phyloP scores from a whole-genome alignment of 2,113 vertebrate species.

The Lonchura striata region DNA sequence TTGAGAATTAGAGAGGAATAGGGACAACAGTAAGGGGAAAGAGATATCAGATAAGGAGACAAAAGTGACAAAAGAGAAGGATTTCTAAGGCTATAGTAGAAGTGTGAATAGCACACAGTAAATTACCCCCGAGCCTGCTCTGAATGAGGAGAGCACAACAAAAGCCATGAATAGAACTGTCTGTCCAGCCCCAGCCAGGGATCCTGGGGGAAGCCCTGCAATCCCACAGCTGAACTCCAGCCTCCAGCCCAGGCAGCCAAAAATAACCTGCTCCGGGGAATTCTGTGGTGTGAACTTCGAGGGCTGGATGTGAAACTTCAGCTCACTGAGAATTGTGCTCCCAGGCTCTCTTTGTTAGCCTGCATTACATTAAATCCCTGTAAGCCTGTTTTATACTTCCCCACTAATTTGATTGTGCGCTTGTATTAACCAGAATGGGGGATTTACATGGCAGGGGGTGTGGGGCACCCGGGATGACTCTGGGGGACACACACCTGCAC shows the following conservation, averaged over 20 bases:
- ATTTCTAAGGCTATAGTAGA: not conserved
- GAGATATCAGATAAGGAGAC: not conserved
- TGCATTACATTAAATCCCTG: slow-evolving; percentile 46
- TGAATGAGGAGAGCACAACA: slow-evolving; percentile 23
- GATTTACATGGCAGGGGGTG: not conserved
- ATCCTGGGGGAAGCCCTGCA: not conserved
- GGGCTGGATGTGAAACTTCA: not conserved
- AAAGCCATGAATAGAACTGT: not conserved
- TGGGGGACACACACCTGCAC: slow-evolving; percentile 74
- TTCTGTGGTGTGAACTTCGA: not conserved
- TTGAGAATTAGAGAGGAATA: not conserved
- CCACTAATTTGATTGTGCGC: slow-evolving; percentile 28
- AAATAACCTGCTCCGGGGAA: not conserved
- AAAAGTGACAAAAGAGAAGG: not conserved
- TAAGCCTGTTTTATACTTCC: slow-evolving; percentile 67
- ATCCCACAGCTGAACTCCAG: not conserved
- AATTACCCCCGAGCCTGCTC: slow-evolving; percentile 19
- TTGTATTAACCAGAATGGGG: not conserved
- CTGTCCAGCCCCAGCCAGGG: not conserved
- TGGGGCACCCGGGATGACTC: not conserved
- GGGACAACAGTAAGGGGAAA: not conserved
- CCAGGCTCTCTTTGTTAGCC: slow-evolving; percentile 16
- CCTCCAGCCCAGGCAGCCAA: not conserved
- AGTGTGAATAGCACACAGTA: slow-evolving; percentile 5
- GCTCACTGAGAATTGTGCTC: not conserved